Evolutionary conservation across 1,140 invertebrate species (phyloP), one percentile per base, ranked within the genome.

Genomic region (Linepithema humile): DNA sequence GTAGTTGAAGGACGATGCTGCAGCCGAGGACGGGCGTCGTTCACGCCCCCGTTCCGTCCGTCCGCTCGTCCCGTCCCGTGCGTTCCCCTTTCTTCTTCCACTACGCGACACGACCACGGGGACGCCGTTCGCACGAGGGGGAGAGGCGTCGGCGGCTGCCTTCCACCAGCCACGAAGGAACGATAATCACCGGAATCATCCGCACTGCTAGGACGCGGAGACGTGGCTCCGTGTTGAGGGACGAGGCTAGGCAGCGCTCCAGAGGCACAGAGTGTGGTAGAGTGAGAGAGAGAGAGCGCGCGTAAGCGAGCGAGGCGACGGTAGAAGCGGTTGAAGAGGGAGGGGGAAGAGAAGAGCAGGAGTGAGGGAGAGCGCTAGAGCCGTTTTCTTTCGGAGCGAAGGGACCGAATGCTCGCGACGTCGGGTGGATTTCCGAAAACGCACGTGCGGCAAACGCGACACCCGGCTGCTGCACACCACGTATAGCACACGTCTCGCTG

Each of bases 1-100:
- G 48, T 57, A 55, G 64, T 12, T 17, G n/a, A 57, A 26, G 48
- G 35, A 80, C 75, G 23, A 70, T 57, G 32, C 64, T 26, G 43
- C 74, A 2, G n/a, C 2, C 29, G 59, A 69, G 26, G 45, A 86
- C 86, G 38, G 84, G 80, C 86, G 86, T 88, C 85, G 85, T 84
- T 83, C 55, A 70, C 69, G 73, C 32, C 77, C 77, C 74, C 55
- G 75, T 73, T 23, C 77, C 48, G 59, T 73, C 20, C 29, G 23
- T 15, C 38, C 40, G 35, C 29, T 23, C 43, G 32, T 77, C 43
- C 48, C 72, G 72, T 45, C 23, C 67, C 35, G 73, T 75, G n/a
- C 20, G 53, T 57, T 48, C 57, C 55, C 55, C 75, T 78, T 67
- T 78, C 64, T 77, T 65, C 75, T 67, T 69, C 38, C 20, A 35